Evolutionary conservation across 2,888 invertebrate species (phyloP).

Genomic region (Drosophila paramelanica): DNA sequence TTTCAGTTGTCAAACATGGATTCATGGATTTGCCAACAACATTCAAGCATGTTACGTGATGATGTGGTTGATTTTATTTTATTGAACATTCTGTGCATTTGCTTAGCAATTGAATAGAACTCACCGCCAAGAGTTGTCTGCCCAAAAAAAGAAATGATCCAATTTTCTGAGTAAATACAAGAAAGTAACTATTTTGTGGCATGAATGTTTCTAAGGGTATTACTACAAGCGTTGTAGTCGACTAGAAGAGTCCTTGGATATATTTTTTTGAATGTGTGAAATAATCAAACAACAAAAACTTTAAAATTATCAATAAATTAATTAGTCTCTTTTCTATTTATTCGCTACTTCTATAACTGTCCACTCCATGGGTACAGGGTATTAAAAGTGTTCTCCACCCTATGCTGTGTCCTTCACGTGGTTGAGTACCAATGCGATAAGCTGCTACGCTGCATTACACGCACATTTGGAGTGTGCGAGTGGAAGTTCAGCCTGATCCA

Average conservation of each 20-base stretch:
- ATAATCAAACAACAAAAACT: no score
- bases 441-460: slow-evolving; percentile 46
- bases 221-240: no score
- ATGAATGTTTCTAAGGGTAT: neutral
- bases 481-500: slow-evolving; percentile 12
- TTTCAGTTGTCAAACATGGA: slow-evolving; percentile 45
- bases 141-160: slow-evolving; percentile 23
- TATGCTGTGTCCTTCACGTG: slow-evolving; percentile 4
- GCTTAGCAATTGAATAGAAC: slow-evolving; percentile 22
- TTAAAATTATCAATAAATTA: neutral
- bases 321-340: neutral
- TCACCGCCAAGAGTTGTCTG: neutral
- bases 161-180: slow-evolving; percentile 11
- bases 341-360: neutral
- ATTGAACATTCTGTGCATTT: slow-evolving; percentile 23
- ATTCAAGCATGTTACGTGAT: slow-evolving; percentile 15
- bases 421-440: slow-evolving; percentile 27
- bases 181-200: neutral
- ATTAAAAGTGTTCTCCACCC: neutral
- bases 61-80: slow-evolving; percentile 38
- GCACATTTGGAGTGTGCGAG: slow-evolving; percentile 30
- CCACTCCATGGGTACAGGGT: neutral
- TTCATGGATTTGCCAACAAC: slow-evolving; percentile 38
- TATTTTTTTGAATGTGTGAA: no score
- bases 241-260: neutral